These are phyloP conservation scores for Eristalis arbustorum DNA, from an alignment of 2,888 invertebrate species.

Conservation along the genomic window DNA sequence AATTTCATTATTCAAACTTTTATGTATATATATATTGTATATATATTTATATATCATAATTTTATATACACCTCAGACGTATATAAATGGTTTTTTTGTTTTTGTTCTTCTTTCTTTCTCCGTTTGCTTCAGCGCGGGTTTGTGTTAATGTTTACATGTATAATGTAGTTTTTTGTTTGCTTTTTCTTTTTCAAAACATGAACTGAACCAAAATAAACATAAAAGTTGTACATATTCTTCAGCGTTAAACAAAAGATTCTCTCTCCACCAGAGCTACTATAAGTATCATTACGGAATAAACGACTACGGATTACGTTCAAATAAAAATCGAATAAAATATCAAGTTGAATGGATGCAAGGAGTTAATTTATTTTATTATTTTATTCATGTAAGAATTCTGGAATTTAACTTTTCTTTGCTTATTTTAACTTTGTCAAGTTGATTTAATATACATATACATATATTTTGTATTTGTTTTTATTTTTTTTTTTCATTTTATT, in stretches of 20 bases:
- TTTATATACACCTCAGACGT: conserved; percentile 63
- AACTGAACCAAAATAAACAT: neutral
- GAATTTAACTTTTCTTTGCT: conserved; percentile 50
- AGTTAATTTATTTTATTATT: conserved; percentile 10
- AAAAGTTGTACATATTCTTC: neutral
- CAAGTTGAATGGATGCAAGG: conserved; percentile 2
- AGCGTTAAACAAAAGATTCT: neutral
- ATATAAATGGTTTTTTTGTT: conserved; percentile 48
- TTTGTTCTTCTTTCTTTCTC: conserved; percentile 3
- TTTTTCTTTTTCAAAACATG: neutral
- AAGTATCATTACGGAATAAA: neutral
- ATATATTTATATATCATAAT: conserved; percentile 36
- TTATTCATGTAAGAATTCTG: conserved; percentile 57
- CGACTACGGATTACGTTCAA: neutral
- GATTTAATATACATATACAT: conserved; percentile 40
- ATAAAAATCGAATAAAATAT: neutral
- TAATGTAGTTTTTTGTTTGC: conserved; percentile 45
- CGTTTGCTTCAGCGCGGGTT: conserved; percentile 30
- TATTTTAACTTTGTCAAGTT: conserved; percentile 31
- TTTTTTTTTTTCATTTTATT: conserved; percentile 27
- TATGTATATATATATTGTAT: conserved; percentile 40
- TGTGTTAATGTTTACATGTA: conserved; percentile 66
- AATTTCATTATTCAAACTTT: conserved; percentile 62
- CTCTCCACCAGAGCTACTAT: neutral
- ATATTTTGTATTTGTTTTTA: no score